phyloP scores from a whole-genome alignment of 2,113 vertebrate genomes.

The Sylvia atricapilla region DNA sequence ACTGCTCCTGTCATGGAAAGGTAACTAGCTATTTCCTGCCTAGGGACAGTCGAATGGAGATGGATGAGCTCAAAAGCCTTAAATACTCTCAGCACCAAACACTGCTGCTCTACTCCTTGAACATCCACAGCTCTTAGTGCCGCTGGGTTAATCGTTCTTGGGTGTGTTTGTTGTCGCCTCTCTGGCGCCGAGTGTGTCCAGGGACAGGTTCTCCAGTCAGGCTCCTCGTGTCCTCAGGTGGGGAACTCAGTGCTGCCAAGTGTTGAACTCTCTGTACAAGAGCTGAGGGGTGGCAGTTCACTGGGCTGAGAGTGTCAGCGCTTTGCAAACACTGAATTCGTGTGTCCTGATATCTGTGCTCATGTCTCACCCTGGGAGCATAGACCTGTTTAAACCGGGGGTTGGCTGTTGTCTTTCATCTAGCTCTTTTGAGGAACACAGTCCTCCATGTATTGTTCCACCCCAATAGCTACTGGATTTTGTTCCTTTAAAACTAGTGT shows the following conservation, averaged over 20 bases:
- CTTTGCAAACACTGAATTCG: neutral
- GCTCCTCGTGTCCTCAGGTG: neutral
- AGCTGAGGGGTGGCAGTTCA: neutral
- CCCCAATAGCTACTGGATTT: neutral
- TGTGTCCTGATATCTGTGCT: neutral
- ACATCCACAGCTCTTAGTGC: neutral
- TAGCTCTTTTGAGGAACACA: neutral
- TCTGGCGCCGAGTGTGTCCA: neutral
- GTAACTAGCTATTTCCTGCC: conserved; percentile 47
- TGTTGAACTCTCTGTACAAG: neutral
- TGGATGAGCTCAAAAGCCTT: neutral
- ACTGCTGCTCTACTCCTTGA: neutral
- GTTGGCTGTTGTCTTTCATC: neutral
- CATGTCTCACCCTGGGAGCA: neutral
- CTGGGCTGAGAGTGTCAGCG: rapidly evolving
- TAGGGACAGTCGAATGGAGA: neutral
- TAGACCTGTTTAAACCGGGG: rapidly evolving
- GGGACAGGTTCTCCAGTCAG: neutral
- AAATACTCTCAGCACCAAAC: neutral
- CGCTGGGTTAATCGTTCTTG: neutral
- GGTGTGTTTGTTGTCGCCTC: neutral
- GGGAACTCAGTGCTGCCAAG: neutral
- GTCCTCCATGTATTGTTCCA: neutral
- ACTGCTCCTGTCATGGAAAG: neutral
- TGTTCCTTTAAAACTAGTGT: neutral